Evolutionary conservation across 2,113 vertebrate species (phyloP).

Genomic region (Campylomormyrus numenius): DNA sequence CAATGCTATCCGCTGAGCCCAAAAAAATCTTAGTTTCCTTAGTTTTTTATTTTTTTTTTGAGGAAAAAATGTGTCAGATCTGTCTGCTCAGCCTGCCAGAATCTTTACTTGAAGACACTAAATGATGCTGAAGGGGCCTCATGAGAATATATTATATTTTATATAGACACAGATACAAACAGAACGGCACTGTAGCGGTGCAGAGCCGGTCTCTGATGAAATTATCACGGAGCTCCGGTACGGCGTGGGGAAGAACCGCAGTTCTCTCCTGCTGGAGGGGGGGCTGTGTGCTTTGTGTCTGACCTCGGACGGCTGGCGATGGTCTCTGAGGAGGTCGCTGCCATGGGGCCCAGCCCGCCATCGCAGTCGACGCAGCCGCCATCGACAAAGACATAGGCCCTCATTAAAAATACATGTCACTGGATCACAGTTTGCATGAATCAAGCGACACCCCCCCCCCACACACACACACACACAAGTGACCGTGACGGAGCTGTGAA

Average conservation of each 20-base stretch:
- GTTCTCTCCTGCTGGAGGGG: background rate
- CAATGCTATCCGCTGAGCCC: background rate
- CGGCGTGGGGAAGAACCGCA: background rate
- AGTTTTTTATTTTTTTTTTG: background rate
- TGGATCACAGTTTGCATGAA: constrained; percentile 32
- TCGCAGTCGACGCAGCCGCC: background rate
- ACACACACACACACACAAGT: constrained; percentile 19
- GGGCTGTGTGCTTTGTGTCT: constrained; percentile 39
- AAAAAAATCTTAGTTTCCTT: background rate
- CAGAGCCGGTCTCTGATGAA: constrained; percentile 7
- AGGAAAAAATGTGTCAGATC: background rate
- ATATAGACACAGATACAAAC: background rate
- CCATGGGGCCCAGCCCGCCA: background rate
- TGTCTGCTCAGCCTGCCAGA: background rate
- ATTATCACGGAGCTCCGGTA: constrained; percentile 15
- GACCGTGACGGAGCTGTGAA: constrained; percentile 31
- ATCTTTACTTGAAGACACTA: background rate
- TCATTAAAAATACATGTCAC: constrained; percentile 38
- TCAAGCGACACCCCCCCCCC: constrained; percentile 16
- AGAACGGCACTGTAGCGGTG: background rate
- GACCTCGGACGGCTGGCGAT: constrained; percentile 21
- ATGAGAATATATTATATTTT: background rate
- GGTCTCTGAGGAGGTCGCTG: background rate
- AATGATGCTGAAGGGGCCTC: constrained; percentile 9
- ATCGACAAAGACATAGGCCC: constrained; percentile 28